A percentile compares a stretch with the other conserved stretches of the same genome.
These are phyloP conservation scores for Psittacula derbiana DNA, from an alignment of 2,797 vertebrate genomes.

Conservation along the genomic window DNA sequence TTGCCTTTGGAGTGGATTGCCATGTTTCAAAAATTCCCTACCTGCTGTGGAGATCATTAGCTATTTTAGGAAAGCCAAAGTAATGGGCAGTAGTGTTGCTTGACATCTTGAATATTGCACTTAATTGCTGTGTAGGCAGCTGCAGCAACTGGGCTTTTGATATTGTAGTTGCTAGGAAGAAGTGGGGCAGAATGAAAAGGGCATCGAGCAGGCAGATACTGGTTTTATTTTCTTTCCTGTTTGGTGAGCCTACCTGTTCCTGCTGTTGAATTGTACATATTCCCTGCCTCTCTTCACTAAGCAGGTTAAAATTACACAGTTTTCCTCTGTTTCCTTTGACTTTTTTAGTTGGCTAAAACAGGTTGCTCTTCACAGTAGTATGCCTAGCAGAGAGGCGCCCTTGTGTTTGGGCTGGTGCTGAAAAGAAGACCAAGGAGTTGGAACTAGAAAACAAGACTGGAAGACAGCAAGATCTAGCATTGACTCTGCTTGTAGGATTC, in stretches of 20 bases:
- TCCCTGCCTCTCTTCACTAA: neutral
- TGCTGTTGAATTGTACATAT: neutral
- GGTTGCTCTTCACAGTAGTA: neutral
- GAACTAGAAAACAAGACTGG: neutral
- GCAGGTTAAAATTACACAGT: neutral
- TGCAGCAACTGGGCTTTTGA: constrained; percentile 22
- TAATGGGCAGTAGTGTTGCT: constrained; percentile 40
- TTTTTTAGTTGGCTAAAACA: neutral
- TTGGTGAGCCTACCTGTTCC: neutral
- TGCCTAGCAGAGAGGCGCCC: neutral
- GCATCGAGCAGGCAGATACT: neutral
- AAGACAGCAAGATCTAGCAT: neutral
- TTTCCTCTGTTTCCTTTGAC: neutral
- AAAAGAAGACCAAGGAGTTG: neutral
- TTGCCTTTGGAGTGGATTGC: neutral
- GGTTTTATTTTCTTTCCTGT: neutral
- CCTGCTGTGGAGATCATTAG: neutral
- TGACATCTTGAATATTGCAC: constrained; percentile 19
- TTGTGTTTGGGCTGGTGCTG: neutral
- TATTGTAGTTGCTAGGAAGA: neutral
- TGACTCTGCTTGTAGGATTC: neutral
- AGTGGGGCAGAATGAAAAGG: neutral
- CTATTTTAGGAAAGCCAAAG: constrained; percentile 10
- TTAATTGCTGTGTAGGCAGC: constrained; percentile 52
- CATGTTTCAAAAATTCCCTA: neutral